A percentile compares a stretch with the other conserved stretches of the same genome.
Conservation (phyloP, 2,113 vertebrate genomes). For the Hyla sarda region DNA sequence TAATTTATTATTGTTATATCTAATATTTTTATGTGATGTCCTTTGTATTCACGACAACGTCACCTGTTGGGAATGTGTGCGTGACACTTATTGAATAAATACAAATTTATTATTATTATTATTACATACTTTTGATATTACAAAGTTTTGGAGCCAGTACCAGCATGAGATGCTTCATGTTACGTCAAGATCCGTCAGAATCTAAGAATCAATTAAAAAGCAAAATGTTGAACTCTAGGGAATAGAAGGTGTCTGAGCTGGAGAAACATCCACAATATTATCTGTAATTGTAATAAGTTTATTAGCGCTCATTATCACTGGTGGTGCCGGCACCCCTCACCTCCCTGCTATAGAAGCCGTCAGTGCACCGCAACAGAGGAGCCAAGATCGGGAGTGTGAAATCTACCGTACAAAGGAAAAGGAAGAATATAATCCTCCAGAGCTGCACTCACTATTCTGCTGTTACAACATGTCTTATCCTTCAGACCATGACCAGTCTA, state of each 20-base stretch:
- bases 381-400: background rate
- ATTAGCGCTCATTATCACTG: slow-evolving; percentile 44
- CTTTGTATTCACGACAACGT: no score
- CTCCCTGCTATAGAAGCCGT: background rate
- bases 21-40: no score
- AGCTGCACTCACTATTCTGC: no score
- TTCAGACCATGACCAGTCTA: no score
- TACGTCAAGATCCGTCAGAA: background rate
- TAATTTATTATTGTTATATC: no score
- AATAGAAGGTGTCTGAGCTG: slow-evolving; percentile 22
- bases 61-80: no score
- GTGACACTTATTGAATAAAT: no score
- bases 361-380: background rate
- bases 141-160: background rate
- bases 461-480: no score
- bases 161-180: background rate
- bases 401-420: background rate
- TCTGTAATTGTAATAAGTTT: slow-evolving; percentile 44
- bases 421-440: no score
- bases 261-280: slow-evolving; percentile 12
- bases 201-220: slow-evolving; percentile 22
- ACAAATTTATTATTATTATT: no score
- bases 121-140: background rate
- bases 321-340: background rate
- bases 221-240: slow-evolving; percentile 5